Percentiles rank a stretch among this genome's conserved stretches.
These are phyloP conservation scores for Callipepla californica DNA, from an alignment of 2,113 vertebrate species.

Conservation along the genomic window DNA sequence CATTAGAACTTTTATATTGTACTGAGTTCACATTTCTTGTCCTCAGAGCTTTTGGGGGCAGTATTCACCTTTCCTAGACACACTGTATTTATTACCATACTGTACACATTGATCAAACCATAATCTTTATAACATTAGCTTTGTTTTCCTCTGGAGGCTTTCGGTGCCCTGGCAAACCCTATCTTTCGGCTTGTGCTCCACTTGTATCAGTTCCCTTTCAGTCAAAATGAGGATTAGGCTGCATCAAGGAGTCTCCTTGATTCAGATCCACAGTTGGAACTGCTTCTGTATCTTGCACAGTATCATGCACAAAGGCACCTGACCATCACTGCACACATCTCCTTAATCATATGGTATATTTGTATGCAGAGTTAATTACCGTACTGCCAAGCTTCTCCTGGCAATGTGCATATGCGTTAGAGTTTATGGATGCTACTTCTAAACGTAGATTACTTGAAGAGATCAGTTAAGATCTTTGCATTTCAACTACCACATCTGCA, in stretches of 20 bases:
- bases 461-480: background rate
- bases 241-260: background rate
- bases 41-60: background rate
- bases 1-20: background rate
- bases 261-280: conserved; percentile 4
- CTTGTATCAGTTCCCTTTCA: background rate
- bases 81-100: background rate
- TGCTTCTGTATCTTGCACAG: background rate
- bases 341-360: background rate
- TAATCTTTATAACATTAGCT: background rate
- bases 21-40: background rate
- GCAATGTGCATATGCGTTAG: background rate
- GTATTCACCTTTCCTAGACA: background rate
- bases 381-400: background rate
- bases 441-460: background rate
- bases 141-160: background rate
- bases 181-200: background rate
- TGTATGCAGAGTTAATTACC: background rate
- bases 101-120: background rate
- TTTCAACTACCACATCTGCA: background rate
- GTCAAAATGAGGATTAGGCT: background rate
- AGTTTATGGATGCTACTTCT: background rate
- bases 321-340: background rate
- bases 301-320: background rate
- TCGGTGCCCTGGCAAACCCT: background rate